Conservation (phyloP, 2,888 invertebrate species). For the Erynnis tages region DNA sequence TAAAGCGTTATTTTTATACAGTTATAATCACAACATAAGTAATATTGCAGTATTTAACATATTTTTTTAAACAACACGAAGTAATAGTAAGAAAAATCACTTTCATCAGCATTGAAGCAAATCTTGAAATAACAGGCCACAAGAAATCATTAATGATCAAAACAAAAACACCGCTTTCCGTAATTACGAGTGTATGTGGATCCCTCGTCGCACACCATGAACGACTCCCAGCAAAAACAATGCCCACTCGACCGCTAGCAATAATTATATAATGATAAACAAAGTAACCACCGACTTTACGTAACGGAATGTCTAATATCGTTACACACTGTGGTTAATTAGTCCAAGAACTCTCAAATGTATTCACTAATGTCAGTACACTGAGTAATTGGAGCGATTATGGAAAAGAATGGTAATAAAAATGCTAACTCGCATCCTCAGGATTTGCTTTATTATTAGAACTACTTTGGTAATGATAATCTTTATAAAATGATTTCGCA, state of each 20-base stretch:
- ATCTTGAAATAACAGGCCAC: not conserved
- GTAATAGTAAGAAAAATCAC: too few relatives aligned
- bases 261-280: slow-evolving; percentile 42
- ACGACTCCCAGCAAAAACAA: slow-evolving; percentile 20
- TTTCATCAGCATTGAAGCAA: not conserved
- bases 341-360: slow-evolving; percentile 43
- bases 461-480: slow-evolving; percentile 26
- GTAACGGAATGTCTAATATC: slow-evolving; percentile 42
- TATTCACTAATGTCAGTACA: slow-evolving; percentile 24
- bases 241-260: slow-evolving; percentile 28
- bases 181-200: slow-evolving; percentile 19
- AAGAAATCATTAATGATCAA: not conserved
- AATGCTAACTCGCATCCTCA: slow-evolving; percentile 22
- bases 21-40: too few relatives aligned
- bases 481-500: slow-evolving; percentile 24
- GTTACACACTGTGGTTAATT: slow-evolving; percentile 56
- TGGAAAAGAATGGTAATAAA: slow-evolving; percentile 17
- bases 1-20: too few relatives aligned
- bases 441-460: slow-evolving; percentile 23
- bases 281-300: slow-evolving; percentile 34
- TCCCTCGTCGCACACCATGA: slow-evolving; percentile 20
- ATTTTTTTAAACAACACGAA: too few relatives aligned
- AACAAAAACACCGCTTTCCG: slow-evolving; percentile 12
- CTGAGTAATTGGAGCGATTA: slow-evolving; percentile 27
- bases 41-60: too few relatives aligned